phyloP scores from a whole-genome alignment of 2,797 vertebrate species.

The Tokudaia tokunoshimensis region DNA sequence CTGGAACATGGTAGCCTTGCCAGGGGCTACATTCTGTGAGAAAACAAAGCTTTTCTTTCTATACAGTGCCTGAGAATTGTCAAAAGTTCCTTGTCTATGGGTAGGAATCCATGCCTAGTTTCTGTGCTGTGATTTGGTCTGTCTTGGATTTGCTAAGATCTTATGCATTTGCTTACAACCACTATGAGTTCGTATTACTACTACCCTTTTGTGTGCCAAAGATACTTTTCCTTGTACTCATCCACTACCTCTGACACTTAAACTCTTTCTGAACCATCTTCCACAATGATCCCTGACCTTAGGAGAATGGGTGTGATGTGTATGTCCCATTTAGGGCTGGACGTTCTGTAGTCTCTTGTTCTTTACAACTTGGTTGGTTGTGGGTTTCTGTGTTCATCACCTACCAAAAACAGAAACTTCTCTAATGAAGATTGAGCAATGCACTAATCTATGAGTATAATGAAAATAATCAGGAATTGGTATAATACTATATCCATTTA shows the following conservation, averaged over 20 bases:
- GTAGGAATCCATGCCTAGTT: background rate
- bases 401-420: background rate
- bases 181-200: too few relatives aligned
- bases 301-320: background rate
- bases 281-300: background rate
- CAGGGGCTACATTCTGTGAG: background rate
- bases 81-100: background rate
- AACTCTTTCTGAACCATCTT: background rate
- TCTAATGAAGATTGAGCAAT: background rate
- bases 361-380: background rate
- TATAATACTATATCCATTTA: background rate
- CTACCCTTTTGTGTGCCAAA: background rate
- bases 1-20: background rate
- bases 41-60: background rate
- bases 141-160: background rate
- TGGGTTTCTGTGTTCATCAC: background rate
- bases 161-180: background rate
- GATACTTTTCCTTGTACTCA: too few relatives aligned
- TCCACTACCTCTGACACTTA: background rate
- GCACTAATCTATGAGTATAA: background rate
- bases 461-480: background rate
- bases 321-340: background rate
- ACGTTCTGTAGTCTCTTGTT: background rate
- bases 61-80: background rate
- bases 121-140: background rate